Conservation (phyloP, 1,140 invertebrate genomes). For the Drosophila trapezifrons region DNA sequence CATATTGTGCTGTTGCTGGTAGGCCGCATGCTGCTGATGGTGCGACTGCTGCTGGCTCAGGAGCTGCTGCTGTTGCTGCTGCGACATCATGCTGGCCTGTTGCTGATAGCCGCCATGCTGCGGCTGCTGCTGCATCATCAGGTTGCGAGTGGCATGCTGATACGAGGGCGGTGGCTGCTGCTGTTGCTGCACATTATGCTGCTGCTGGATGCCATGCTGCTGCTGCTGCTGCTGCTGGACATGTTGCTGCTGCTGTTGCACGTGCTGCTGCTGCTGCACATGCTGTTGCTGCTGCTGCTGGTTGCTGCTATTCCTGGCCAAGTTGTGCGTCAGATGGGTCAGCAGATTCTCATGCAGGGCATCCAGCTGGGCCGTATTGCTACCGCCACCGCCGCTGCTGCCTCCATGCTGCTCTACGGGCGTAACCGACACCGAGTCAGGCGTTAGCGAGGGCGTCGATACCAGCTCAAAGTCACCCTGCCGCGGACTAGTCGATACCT, state of each 20-base stretch:
- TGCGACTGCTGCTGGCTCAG: conserved; percentile 57
- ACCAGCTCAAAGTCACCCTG: conserved; percentile 85
- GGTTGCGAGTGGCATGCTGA: conserved; percentile 81
- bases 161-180: conserved; percentile 83
- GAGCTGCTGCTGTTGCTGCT: conserved; percentile 49
- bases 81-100: conserved; percentile 40
- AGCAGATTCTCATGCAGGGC: conserved; percentile 87
- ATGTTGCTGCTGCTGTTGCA: conserved; percentile 59
- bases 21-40: conserved; percentile 57
- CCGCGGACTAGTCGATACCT: conserved; percentile 83
- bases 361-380: conserved; percentile 84
- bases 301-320: conserved; percentile 64
- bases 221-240: conserved; percentile 53
- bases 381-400: neutral
- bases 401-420: conserved; percentile 86
- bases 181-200: conserved; percentile 52
- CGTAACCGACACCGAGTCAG: conserved; percentile 87
- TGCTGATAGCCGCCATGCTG: conserved; percentile 71
- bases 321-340: conserved; percentile 85
- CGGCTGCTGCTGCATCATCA: conserved; percentile 85
- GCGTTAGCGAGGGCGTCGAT: conserved; percentile 87
- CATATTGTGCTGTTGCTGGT: conserved; percentile 47
- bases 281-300: conserved; percentile 20
- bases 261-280: conserved; percentile 49
- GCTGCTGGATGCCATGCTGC: conserved; percentile 56